Conservation (phyloP, 2,888 invertebrate species). For the Iselma pallidipennis region DNA sequence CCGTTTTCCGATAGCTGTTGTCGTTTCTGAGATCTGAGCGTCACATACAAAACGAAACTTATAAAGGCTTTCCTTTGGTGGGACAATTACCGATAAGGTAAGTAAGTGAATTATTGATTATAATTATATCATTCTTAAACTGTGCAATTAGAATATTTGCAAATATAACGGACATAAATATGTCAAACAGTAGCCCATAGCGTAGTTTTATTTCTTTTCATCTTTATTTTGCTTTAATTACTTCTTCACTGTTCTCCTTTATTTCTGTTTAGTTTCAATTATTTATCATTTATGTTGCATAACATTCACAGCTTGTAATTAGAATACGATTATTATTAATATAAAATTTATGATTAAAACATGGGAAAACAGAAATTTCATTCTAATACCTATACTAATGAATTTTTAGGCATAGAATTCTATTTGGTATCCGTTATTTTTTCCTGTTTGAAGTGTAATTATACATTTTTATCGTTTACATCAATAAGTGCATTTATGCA, state of each 20-base stretch:
- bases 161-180: neutral
- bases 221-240: neutral
- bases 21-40: too few species aligned
- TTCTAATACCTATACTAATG: neutral
- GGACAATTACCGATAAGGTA: neutral
- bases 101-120: neutral
- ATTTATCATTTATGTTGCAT: too few species aligned
- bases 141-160: neutral
- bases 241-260: too few species aligned
- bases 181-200: neutral
- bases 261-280: too few species aligned
- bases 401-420: too few species aligned
- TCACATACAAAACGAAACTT: too few species aligned
- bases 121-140: neutral
- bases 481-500: neutral
- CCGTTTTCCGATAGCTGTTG: too few species aligned
- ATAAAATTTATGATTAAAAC: too few species aligned
- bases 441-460: neutral
- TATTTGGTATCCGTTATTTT: neutral
- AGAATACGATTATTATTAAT: too few species aligned
- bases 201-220: neutral
- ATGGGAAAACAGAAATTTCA: too few species aligned
- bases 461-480: neutral
- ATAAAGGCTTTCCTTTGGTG: too few species aligned
- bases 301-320: too few species aligned